Percentiles rank a stretch among this genome's conserved stretches.
These are phyloP conservation scores for Bugula neritina DNA, from an alignment of 2,888 invertebrate species.

Conservation along the genomic window DNA sequence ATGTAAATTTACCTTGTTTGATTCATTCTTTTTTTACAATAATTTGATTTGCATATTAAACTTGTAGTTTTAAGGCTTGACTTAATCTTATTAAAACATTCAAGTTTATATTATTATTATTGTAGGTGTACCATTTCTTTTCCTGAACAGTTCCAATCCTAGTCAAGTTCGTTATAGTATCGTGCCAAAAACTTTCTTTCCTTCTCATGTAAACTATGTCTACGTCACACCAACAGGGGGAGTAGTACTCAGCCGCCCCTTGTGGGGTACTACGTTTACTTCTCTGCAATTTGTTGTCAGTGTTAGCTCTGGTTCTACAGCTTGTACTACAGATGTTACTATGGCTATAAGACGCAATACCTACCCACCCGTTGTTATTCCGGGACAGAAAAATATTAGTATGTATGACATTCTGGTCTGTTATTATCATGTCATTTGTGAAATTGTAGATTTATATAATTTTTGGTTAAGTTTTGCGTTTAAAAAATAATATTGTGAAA, in stretches of 20 bases:
- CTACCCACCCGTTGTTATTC: slow-evolving; percentile 4
- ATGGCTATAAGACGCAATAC: slow-evolving; percentile 20
- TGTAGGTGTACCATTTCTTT: background rate
- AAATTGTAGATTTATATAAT: too few species aligned
- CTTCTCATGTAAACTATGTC: slow-evolving; percentile 19
- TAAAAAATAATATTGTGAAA: too few species aligned
- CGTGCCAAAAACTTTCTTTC: slow-evolving; percentile 6
- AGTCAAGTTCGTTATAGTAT: background rate
- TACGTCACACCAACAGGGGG: background rate
- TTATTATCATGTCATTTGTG: too few species aligned
- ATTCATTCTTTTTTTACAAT: too few species aligned
- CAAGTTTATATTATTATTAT: too few species aligned
- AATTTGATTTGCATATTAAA: too few species aligned
- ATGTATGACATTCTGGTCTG: too few species aligned
- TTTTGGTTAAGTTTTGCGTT: too few species aligned
- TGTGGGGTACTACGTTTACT: background rate
- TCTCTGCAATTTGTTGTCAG: slow-evolving; percentile 8
- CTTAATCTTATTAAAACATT: too few species aligned
- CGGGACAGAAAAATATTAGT: slow-evolving; percentile 10
- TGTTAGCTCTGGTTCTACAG: background rate
- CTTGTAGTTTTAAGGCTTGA: too few species aligned
- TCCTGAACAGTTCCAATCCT: background rate
- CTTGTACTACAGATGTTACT: background rate
- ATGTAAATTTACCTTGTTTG: too few species aligned
- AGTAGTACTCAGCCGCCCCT: background rate